Evolutionary conservation across 2,113 vertebrate genomes (phyloP).

Genomic region (Pluvialis apricaria): DNA sequence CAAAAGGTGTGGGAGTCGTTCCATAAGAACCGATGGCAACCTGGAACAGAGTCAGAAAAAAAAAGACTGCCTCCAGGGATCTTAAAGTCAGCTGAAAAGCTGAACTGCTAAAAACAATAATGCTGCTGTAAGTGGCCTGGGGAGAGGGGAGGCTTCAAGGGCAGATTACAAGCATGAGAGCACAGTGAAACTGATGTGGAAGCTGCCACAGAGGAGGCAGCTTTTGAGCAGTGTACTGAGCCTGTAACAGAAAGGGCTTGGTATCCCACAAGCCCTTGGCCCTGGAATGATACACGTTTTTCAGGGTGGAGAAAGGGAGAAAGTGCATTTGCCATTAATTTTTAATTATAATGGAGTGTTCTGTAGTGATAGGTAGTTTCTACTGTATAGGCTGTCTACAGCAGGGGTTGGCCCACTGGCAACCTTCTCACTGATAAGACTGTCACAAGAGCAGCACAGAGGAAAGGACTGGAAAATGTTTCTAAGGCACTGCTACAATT

Average conservation of each 20-base stretch:
- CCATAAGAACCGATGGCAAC: background rate
- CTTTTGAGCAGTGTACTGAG: background rate
- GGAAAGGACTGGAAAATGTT: background rate
- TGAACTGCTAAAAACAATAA: conserved; percentile 16
- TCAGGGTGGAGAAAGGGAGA: background rate
- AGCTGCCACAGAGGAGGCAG: background rate
- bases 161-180: background rate
- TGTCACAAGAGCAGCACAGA: background rate
- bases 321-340: conserved; percentile 22
- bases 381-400: background rate
- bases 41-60: background rate
- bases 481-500: background rate
- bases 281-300: background rate
- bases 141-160: background rate
- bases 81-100: background rate
- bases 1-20: background rate
- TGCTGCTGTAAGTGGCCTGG: background rate
- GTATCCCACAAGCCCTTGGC: background rate
- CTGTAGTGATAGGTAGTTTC: background rate
- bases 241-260: background rate
- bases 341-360: conserved; percentile 36
- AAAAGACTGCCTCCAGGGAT: background rate
- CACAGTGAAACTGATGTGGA: background rate
- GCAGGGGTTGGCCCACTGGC: background rate
- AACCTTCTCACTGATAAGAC: background rate